phyloP scores from a whole-genome alignment of 2,113 vertebrate genomes.

The Leptobrachium ailaonicum region DNA sequence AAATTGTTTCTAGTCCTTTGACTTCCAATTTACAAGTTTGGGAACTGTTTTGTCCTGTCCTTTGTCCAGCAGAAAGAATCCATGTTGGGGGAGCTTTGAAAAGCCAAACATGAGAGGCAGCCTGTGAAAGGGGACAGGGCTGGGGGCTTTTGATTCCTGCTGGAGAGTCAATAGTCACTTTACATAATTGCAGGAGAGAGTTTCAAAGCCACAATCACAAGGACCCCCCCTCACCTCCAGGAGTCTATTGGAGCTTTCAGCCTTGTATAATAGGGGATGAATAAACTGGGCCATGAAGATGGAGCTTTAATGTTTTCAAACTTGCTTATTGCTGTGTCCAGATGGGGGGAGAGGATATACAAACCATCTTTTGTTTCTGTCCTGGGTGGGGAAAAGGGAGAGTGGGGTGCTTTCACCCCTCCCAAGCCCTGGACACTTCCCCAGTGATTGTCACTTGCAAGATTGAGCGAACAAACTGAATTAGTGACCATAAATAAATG shows the following conservation, averaged over 20 bases:
- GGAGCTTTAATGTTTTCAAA: slow-evolving; percentile 60
- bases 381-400: slow-evolving; percentile 13
- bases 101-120: slow-evolving; percentile 74
- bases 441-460: slow-evolving; percentile 48
- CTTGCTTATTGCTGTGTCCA: slow-evolving; percentile 67
- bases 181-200: slow-evolving; percentile 76
- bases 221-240: slow-evolving; percentile 71
- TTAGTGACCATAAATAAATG: slow-evolving; percentile 46
- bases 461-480: slow-evolving; percentile 39
- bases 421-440: slow-evolving; percentile 54
- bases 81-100: slow-evolving; percentile 77
- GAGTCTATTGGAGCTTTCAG: slow-evolving; percentile 71
- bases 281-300: slow-evolving; percentile 62
- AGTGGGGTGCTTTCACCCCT: slow-evolving; percentile 18
- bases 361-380: slow-evolving; percentile 60
- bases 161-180: slow-evolving; percentile 76
- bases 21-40: slow-evolving; percentile 79
- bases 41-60: slow-evolving; percentile 65
- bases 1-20: slow-evolving; percentile 75
- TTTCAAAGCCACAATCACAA: slow-evolving; percentile 68
- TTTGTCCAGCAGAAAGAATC: slow-evolving; percentile 72
- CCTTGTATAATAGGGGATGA: slow-evolving; percentile 55
- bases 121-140: slow-evolving; percentile 68
- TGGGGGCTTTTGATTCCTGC: slow-evolving; percentile 71
- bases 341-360: slow-evolving; percentile 58